A percentile compares a stretch with the other conserved stretches of the same genome.
phyloP scores from a whole-genome alignment of 2,113 vertebrate genomes.

The Lutjanus erythropterus region DNA sequence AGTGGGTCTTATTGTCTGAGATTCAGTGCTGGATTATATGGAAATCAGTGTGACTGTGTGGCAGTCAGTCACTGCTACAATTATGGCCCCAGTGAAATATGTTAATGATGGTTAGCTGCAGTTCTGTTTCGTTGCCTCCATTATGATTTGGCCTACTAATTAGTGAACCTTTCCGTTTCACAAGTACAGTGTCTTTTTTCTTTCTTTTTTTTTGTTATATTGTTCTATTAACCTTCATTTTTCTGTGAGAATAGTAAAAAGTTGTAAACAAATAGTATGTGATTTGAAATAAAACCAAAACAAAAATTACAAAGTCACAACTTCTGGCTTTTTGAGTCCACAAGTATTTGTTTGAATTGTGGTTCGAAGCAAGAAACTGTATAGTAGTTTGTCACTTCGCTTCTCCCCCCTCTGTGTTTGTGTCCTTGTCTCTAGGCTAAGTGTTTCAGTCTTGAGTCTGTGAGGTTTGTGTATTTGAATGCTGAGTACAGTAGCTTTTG shows the following conservation, averaged over 20 bases:
- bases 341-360: background rate
- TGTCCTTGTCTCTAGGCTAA: slow-evolving; percentile 17
- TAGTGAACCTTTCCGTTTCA: background rate
- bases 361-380: background rate
- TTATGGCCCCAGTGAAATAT: slow-evolving; percentile 22
- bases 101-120: slow-evolving; percentile 13
- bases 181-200: too few relatives aligned
- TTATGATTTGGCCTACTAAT: slow-evolving; percentile 4
- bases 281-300: background rate
- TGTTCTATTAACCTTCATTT: background rate
- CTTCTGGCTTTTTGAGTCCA: background rate
- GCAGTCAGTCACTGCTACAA: slow-evolving; percentile 20
- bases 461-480: slow-evolving; percentile 42
- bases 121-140: background rate
- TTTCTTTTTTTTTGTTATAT: background rate
- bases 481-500: slow-evolving; percentile 24
- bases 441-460: background rate
- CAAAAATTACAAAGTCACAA: background rate
- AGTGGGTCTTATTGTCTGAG: background rate
- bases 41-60: slow-evolving; percentile 17
- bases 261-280: background rate
- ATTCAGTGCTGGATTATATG: slow-evolving; percentile 16
- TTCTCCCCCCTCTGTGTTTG: background rate
- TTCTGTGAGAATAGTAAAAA: background rate
- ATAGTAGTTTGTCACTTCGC: background rate